These are phyloP conservation scores for Rallus crepitans DNA, from an alignment of 2,797 vertebrate species.

Conservation along the genomic window DNA sequence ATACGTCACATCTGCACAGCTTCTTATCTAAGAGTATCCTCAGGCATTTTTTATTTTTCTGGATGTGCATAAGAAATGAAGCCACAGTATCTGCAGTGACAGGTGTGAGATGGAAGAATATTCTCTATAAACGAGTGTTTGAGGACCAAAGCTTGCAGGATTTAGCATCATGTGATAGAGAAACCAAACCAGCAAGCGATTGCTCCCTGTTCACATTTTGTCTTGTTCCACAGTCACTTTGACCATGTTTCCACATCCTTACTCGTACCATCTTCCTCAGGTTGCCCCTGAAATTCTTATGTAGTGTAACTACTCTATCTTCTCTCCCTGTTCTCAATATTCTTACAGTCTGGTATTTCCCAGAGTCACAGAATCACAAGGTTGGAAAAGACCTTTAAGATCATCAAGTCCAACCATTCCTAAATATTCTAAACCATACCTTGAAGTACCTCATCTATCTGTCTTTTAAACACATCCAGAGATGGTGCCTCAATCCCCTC, in stretches of 20 bases:
- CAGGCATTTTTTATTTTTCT: not conserved
- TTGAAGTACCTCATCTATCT: too few relatives aligned
- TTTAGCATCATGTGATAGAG: not conserved
- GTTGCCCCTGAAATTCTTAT: not conserved
- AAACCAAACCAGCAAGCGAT: not conserved
- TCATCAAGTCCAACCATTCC: too few relatives aligned
- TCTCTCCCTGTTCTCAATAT: not conserved
- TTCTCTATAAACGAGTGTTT: not conserved
- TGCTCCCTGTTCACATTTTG: not conserved
- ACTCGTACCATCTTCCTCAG: not conserved
- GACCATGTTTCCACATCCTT: not conserved
- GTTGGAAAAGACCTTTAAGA: too few relatives aligned
- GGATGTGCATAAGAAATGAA: not conserved
- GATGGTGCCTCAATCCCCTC: too few relatives aligned
- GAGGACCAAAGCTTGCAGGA: not conserved
- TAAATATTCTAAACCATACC: too few relatives aligned
- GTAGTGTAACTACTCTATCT: not conserved
- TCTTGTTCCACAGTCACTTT: not conserved
- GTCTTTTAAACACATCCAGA: too few relatives aligned
- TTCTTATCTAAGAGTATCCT: not conserved
- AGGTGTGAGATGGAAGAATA: not conserved
- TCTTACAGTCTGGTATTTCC: not conserved
- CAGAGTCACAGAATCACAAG: too few relatives aligned
- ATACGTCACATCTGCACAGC: not conserved
- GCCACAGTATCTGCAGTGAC: not conserved